These are phyloP conservation scores for Ophioninae sp. DNA, from an alignment of 2,888 invertebrate species.

Conservation along the genomic window DNA sequence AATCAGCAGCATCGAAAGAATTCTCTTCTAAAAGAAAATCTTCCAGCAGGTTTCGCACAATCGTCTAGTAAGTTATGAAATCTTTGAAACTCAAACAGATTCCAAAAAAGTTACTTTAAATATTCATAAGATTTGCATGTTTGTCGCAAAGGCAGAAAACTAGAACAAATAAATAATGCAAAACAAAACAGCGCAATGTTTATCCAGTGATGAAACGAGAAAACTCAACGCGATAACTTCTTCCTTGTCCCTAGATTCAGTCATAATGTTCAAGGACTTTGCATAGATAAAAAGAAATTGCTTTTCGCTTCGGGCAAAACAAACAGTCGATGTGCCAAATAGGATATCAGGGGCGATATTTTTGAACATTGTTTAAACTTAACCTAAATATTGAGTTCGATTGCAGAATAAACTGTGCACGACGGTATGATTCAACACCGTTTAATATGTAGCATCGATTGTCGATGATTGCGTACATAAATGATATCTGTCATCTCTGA, in stretches of 20 bases:
- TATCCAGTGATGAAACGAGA: neutral
- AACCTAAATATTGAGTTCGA: constrained; percentile 28
- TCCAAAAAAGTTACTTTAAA: neutral
- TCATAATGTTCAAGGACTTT: neutral
- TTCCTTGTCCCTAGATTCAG: neutral
- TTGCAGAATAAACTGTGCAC: neutral
- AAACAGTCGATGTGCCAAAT: neutral
- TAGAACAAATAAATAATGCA: neutral
- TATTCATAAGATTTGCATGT: neutral
- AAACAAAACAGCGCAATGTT: neutral
- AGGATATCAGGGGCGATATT: neutral
- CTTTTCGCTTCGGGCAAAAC: neutral
- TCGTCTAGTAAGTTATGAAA: neutral
- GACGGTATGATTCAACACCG: constrained; percentile 6
- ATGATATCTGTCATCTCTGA: constrained; percentile 43
- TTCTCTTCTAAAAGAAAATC: neutral
- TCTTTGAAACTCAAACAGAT: neutral
- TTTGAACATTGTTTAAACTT: constrained; percentile 49
- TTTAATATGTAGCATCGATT: constrained; percentile 31
- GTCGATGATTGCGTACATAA: constrained; percentile 36
- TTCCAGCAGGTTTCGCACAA: neutral
- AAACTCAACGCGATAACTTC: too few species aligned
- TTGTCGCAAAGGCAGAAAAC: neutral
- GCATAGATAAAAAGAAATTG: neutral
- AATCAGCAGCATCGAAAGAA: neutral